Conservation (phyloP, 2,797 vertebrate genomes). For the Staurois parvus region DNA sequence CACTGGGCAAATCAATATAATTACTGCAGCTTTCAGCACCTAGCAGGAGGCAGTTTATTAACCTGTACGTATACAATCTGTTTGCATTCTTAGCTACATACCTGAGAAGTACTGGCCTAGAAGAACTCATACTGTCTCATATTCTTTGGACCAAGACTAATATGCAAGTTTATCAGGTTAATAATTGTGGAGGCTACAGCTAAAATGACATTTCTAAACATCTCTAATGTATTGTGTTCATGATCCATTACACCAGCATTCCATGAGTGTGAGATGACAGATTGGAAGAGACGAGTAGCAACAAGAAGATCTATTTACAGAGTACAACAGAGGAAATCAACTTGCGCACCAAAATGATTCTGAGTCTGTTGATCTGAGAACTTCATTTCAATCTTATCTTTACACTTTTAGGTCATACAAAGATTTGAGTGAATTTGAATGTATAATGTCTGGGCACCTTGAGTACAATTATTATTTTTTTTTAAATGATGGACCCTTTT, state of each 20-base stretch:
- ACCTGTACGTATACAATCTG: constrained; percentile 48
- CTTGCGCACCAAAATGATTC: not conserved
- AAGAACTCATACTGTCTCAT: constrained; percentile 22
- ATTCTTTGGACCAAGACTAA: constrained; percentile 41
- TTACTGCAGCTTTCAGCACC: constrained; percentile 60
- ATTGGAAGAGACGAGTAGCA: not conserved
- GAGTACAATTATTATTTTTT: too few species aligned
- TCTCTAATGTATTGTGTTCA: constrained; percentile 20
- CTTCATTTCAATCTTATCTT: not conserved
- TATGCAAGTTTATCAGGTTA: constrained; percentile 40
- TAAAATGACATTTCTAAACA: constrained; percentile 29
- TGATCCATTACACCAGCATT: constrained; percentile 39
- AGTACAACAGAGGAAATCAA: not conserved
- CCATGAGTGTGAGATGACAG: constrained; percentile 2
- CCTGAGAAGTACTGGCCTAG: constrained; percentile 51
- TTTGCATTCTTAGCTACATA: constrained; percentile 55
- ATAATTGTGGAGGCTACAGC: constrained; percentile 26
- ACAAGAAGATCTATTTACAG: constrained; percentile 7
- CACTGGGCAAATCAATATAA: constrained; percentile 58
- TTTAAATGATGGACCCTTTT: too few species aligned
- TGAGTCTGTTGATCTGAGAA: not conserved
- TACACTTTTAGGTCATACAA: too few species aligned
- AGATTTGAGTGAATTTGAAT: not conserved
- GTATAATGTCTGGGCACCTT: not conserved
- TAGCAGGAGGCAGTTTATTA: constrained; percentile 59